phyloP scores from a whole-genome alignment of 2,113 vertebrate species.

The Platysternon megacephalum region DNA sequence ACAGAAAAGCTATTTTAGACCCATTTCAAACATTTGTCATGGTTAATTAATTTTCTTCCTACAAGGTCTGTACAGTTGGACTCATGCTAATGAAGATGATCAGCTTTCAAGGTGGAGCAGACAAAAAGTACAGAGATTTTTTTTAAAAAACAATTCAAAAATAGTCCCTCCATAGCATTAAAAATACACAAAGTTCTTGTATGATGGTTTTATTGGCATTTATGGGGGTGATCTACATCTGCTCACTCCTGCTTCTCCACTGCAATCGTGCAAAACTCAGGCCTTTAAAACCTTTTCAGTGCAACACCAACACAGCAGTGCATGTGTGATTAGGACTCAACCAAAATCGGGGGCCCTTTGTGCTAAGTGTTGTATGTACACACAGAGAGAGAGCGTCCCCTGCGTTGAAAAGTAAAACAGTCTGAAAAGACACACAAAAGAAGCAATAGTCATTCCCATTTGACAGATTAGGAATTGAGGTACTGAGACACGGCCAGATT shows the following conservation, averaged over 20 bases:
- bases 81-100: neutral
- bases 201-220: neutral
- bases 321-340: neutral
- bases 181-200: neutral
- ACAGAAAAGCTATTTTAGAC: neutral
- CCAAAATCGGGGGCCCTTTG: rapidly evolving
- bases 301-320: rapidly evolving
- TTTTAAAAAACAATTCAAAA: neutral
- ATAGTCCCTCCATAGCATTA: neutral
- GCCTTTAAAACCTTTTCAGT: neutral
- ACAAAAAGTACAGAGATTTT: neutral
- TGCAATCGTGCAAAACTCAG: neutral
- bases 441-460: neutral
- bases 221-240: neutral
- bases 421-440: neutral
- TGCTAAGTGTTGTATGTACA: rapidly evolving
- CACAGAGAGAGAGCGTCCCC: neutral
- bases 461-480: neutral
- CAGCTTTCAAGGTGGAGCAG: neutral
- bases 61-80: neutral
- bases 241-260: neutral
- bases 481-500: neutral
- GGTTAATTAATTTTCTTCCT: neutral
- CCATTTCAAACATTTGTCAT: neutral
- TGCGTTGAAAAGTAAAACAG: neutral